These are phyloP conservation scores for Pseudoips prasinana DNA, from an alignment of 2,888 invertebrate species.

Conservation along the genomic window DNA sequence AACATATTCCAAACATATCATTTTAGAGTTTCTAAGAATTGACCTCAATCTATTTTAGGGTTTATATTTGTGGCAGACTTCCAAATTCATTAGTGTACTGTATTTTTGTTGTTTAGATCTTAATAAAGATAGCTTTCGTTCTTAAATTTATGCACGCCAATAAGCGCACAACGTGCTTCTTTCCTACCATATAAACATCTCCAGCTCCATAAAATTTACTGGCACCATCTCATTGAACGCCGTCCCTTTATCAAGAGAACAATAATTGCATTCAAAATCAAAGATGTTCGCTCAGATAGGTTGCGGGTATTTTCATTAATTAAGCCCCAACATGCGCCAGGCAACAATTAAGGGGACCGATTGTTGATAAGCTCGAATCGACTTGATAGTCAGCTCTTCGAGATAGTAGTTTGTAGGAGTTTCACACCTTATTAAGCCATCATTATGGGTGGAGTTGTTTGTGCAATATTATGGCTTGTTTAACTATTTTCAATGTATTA, in stretches of 20 bases:
- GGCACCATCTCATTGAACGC: constrained; percentile 37
- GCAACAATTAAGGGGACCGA: constrained; percentile 76
- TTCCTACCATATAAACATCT: constrained; percentile 2
- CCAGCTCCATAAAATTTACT: constrained; percentile 19
- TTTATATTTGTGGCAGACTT: too few relatives aligned
- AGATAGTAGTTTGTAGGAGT: constrained; percentile 56
- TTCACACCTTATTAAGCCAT: constrained; percentile 70
- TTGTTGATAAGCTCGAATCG: constrained; percentile 68
- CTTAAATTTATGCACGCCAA: too few relatives aligned
- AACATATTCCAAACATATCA: too few relatives aligned
- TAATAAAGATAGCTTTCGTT: too few relatives aligned
- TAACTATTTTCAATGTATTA: too few relatives aligned
- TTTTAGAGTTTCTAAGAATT: too few relatives aligned
- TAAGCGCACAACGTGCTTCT: neutral
- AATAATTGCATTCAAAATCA: constrained; percentile 81
- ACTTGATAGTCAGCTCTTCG: constrained; percentile 56
- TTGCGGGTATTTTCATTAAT: constrained; percentile 75
- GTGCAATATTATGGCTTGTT: constrained; percentile 4
- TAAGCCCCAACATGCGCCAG: constrained; percentile 71
- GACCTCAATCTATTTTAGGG: too few relatives aligned
- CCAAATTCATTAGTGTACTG: too few relatives aligned
- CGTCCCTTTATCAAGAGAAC: constrained; percentile 68
- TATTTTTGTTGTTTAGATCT: too few relatives aligned
- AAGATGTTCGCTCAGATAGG: constrained; percentile 69
- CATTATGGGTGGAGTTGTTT: constrained; percentile 31